Evolutionary conservation across 1,140 invertebrate genomes (phyloP).

Genomic region (Radopholus similis): DNA sequence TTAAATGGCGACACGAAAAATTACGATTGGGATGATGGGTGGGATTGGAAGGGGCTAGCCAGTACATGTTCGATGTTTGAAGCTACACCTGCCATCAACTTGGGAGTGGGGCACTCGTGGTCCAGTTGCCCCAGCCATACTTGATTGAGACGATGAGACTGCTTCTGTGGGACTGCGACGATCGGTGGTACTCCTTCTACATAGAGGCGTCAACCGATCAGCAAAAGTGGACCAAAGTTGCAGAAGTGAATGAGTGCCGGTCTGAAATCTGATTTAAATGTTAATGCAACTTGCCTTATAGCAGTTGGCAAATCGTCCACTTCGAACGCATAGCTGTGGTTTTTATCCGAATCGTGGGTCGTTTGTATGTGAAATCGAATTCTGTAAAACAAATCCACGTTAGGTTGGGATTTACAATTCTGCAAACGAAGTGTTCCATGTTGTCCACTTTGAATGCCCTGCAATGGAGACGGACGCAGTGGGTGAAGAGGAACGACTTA

Average conservation of each 20-base stretch:
- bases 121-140: slow-evolving; percentile 93
- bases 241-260: slow-evolving; percentile 72
- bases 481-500: slow-evolving; percentile 4
- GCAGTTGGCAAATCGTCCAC: slow-evolving; percentile 84
- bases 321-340: slow-evolving; percentile 79
- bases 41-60: slow-evolving; percentile 71
- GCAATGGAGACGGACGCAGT: slow-evolving; percentile 26
- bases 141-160: slow-evolving; percentile 82
- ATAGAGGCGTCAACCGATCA: slow-evolving; percentile 90
- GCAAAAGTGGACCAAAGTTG: slow-evolving; percentile 80
- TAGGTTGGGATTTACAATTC: slow-evolving; percentile 36
- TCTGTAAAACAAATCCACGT: no score
- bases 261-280: slow-evolving; percentile 35
- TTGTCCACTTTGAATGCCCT: slow-evolving; percentile 94
- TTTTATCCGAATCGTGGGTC: slow-evolving; percentile 75
- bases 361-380: no score
- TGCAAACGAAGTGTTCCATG: slow-evolving; percentile 79
- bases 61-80: neutral
- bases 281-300: slow-evolving; percentile 22
- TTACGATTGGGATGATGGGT: slow-evolving; percentile 97
- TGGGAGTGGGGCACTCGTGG: slow-evolving; percentile 84
- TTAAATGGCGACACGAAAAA: slow-evolving; percentile 87
- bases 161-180: slow-evolving; percentile 95
- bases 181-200: slow-evolving; percentile 88
- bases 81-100: slow-evolving; percentile 73